Percentiles rank a stretch among this genome's conserved stretches.
Evolutionary conservation across 1,140 invertebrate species (phyloP).

Genomic region (Asobara japonica): DNA sequence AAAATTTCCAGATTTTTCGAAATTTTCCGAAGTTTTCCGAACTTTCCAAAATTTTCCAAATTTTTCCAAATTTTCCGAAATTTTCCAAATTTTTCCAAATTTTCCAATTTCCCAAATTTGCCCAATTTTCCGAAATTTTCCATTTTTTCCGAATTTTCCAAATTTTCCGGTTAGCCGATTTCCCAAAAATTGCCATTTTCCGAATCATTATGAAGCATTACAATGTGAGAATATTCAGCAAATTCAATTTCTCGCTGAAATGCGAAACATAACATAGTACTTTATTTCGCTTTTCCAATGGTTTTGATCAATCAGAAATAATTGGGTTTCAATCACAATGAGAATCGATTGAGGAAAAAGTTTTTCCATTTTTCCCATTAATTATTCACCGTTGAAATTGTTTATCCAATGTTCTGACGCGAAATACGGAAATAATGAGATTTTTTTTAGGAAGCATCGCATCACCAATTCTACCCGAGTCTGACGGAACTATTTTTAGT

Average conservation of each 20-base stretch:
- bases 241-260: background rate
- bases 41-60: too few species aligned
- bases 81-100: too few species aligned
- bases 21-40: too few species aligned
- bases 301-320: constrained; percentile 3
- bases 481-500: background rate
- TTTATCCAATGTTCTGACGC: background rate
- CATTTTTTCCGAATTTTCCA: too few species aligned
- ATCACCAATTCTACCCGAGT: background rate
- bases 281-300: background rate
- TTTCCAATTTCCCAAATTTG: too few species aligned
- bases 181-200: too few species aligned
- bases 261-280: background rate
- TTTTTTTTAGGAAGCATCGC: background rate
- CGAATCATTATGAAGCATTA: too few species aligned
- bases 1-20: too few species aligned
- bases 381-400: background rate
- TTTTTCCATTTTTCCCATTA: background rate
- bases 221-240: too few species aligned
- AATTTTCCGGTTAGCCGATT: too few species aligned
- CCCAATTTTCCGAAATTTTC: too few species aligned
- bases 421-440: background rate
- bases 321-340: background rate
- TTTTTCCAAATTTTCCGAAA: too few species aligned
- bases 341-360: background rate